These are phyloP conservation scores for Epinephelus cyanopodus DNA, from an alignment of 2,113 vertebrate genomes.

Conservation along the genomic window DNA sequence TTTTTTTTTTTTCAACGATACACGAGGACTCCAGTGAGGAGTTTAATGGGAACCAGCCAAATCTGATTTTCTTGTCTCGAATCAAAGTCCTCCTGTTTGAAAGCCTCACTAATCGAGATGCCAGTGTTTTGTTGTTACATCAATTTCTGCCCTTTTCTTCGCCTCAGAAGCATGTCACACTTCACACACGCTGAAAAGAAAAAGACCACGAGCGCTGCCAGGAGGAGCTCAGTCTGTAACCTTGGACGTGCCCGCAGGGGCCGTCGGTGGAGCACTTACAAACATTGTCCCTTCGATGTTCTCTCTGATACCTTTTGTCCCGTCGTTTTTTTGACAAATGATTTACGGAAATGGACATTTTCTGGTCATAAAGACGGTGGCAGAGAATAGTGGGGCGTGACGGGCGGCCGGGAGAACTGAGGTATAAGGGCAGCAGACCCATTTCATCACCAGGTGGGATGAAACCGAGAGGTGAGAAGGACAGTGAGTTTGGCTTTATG, in stretches of 20 bases:
- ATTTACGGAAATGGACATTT: slow-evolving; percentile 50
- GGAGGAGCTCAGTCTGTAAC: background rate
- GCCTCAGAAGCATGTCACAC: background rate
- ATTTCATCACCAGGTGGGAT: background rate
- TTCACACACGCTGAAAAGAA: background rate
- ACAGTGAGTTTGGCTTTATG: background rate
- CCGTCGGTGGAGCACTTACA: background rate
- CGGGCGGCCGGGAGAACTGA: background rate
- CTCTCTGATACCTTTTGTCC: background rate
- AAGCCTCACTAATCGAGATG: background rate
- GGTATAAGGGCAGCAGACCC: slow-evolving; percentile 9
- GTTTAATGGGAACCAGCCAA: background rate
- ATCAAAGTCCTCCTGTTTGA: background rate
- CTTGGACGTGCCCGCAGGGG: background rate
- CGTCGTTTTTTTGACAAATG: slow-evolving; percentile 15
- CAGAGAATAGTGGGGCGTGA: background rate
- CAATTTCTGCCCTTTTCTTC: slow-evolving; percentile 11
- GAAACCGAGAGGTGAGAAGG: background rate
- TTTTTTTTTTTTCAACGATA: background rate
- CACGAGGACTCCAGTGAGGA: background rate
- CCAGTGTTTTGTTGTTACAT: background rate
- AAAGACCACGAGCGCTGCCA: background rate
- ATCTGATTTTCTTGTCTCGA: background rate
- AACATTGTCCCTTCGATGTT: background rate
- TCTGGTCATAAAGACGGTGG: background rate